Percentiles rank a stretch among this genome's conserved stretches.
Evolutionary conservation across 2,797 vertebrate genomes (phyloP).

Genomic region (Smutsia temminckii): DNA sequence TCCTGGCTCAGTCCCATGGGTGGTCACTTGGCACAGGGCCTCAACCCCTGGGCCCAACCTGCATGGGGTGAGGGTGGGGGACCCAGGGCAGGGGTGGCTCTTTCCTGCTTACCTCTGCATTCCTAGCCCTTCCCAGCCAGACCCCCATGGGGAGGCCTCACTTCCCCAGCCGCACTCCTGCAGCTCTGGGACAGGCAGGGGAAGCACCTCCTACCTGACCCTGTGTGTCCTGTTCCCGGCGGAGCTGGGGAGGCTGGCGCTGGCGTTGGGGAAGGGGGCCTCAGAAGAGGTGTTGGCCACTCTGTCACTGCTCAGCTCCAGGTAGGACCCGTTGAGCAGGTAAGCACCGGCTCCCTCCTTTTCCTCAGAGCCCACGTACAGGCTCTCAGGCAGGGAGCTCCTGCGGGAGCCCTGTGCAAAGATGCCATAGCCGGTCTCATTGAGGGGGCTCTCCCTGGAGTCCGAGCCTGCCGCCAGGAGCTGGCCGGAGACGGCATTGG

Average conservation of each 20-base stretch:
- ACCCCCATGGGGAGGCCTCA: neutral
- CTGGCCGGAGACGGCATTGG: slow-evolving; percentile 92
- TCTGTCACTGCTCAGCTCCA: slow-evolving; percentile 89
- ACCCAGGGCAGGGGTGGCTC: accelerated
- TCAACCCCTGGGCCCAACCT: neutral
- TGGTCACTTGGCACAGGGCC: accelerated
- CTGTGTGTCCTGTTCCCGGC: slow-evolving; percentile 90
- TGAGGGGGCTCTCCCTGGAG: slow-evolving; percentile 88
- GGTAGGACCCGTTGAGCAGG: slow-evolving; percentile 88
- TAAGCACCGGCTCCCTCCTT: slow-evolving; percentile 79
- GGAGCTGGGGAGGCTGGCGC: slow-evolving; percentile 81
- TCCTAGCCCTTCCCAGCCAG: neutral
- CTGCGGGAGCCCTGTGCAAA: slow-evolving; percentile 86
- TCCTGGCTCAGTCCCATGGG: accelerated
- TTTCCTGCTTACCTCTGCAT: too few relatives aligned
- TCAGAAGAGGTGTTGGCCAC: slow-evolving; percentile 90
- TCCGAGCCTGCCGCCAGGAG: slow-evolving; percentile 84
- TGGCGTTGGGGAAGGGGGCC: slow-evolving; percentile 86
- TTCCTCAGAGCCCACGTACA: slow-evolving; percentile 87
- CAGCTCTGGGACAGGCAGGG: neutral
- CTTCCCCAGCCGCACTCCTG: accelerated
- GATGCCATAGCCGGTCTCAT: slow-evolving; percentile 92
- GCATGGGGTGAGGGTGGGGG: accelerated
- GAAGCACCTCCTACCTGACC: slow-evolving; percentile 89
- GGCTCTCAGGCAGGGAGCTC: slow-evolving; percentile 83